Evolutionary conservation across 2,888 invertebrate species (phyloP).

Genomic region (Acrobasis suavella): DNA sequence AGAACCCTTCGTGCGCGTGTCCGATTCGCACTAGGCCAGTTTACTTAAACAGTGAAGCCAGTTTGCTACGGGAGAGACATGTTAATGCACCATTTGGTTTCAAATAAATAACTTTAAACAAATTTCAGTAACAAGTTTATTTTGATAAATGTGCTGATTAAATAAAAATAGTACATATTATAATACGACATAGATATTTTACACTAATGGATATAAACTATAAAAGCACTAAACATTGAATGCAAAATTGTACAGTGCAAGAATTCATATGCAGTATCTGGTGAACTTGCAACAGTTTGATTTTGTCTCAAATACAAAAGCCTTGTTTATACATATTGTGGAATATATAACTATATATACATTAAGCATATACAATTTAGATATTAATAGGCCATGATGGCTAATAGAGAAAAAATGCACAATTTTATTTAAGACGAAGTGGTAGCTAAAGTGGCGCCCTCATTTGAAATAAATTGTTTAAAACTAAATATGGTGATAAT

Average conservation of each 20-base stretch:
- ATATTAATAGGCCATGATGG: neutral
- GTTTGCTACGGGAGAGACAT: too few relatives aligned
- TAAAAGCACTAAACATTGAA: conserved; percentile 54
- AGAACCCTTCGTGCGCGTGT: too few relatives aligned
- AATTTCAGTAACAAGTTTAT: conserved; percentile 76
- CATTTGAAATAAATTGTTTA: too few relatives aligned
- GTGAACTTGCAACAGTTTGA: conserved; percentile 14
- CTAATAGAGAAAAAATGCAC: too few relatives aligned
- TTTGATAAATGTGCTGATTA: conserved; percentile 71
- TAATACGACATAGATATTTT: conserved; percentile 58
- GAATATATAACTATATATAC: conserved; percentile 21
- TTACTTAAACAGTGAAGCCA: too few relatives aligned
- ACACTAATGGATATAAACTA: conserved; percentile 47
- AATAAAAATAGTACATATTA: conserved; percentile 58
- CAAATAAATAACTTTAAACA: conserved; percentile 60
- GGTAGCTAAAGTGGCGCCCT: too few relatives aligned
- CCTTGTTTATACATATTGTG: conserved; percentile 10
- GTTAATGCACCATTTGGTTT: neutral
- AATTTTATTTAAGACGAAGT: too few relatives aligned
- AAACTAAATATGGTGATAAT: too few relatives aligned
- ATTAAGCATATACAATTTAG: conserved; percentile 15
- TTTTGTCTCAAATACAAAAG: conserved; percentile 12
- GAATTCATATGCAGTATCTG: neutral
- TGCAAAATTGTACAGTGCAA: conserved; percentile 21
- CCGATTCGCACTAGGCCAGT: too few relatives aligned